Evolutionary conservation across 1,140 invertebrate genomes (phyloP).

Genomic region (Catajapyx aquilonaris): DNA sequence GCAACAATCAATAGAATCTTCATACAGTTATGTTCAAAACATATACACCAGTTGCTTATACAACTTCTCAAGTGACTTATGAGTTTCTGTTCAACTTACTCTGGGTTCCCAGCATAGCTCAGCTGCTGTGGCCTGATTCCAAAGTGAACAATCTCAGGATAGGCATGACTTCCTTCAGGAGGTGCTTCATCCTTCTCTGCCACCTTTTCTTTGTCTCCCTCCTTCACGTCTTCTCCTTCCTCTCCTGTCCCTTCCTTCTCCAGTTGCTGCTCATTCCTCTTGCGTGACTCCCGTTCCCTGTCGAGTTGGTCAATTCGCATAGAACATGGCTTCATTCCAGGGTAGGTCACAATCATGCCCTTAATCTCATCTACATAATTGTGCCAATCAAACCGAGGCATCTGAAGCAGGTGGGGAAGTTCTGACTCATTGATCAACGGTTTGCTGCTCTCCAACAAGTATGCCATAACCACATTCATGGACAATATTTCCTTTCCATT

Average conservation of each 20-base stretch:
- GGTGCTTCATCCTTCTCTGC: slow-evolving; percentile 14
- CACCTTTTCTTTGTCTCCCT: slow-evolving; percentile 14
- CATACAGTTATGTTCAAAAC: no score
- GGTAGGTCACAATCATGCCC: slow-evolving; percentile 70
- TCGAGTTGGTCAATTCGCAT: slow-evolving; percentile 90
- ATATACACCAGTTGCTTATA: no score
- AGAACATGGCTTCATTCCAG: slow-evolving; percentile 79
- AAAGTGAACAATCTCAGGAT: slow-evolving; percentile 86
- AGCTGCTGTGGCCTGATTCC: slow-evolving; percentile 83
- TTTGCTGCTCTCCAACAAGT: slow-evolving; percentile 48
- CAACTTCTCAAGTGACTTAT: no score
- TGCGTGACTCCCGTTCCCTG: slow-evolving; percentile 35
- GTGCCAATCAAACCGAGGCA: slow-evolving; percentile 74
- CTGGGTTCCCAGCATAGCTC: slow-evolving; percentile 86
- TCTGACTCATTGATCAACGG: slow-evolving; percentile 45
- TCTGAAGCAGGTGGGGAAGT: slow-evolving; percentile 40
- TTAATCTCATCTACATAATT: slow-evolving; percentile 75
- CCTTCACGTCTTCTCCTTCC: slow-evolving; percentile 2
- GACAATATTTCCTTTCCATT: slow-evolving; percentile 88
- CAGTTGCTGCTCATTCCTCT: slow-evolving; percentile 11
- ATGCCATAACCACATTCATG: slow-evolving; percentile 79
- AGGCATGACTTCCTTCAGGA: slow-evolving; percentile 21
- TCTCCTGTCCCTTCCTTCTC: slow-evolving; percentile 23
- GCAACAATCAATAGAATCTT: no score
- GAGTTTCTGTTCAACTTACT: no score